Percentiles rank a stretch among this genome's conserved stretches.
Evolutionary conservation across 2,113 vertebrate species (phyloP).

Genomic region (Rhabdomys dilectus): DNA sequence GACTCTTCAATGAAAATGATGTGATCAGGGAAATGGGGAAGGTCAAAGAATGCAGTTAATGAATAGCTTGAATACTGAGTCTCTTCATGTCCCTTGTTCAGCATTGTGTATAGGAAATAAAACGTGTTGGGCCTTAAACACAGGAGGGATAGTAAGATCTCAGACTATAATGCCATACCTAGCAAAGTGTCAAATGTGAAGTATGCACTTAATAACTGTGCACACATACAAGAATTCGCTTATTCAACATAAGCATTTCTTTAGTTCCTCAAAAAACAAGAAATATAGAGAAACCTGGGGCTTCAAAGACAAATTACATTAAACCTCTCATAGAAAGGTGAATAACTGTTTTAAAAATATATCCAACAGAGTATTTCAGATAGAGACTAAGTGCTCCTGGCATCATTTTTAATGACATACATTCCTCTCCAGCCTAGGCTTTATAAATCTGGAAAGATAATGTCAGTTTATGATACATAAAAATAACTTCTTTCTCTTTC

Average conservation of each 20-base stretch:
- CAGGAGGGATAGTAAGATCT: not conserved
- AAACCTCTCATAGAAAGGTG: not conserved
- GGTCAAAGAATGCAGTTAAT: not conserved
- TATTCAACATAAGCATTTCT: conserved; percentile 26
- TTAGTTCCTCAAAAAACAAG: conserved; percentile 27
- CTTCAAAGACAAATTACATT: conserved; percentile 47
- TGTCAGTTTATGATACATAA: not conserved
- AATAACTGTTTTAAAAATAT: not conserved
- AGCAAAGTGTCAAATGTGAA: not conserved
- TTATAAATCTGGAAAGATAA: not conserved
- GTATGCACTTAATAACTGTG: not conserved
- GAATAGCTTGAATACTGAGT: not conserved
- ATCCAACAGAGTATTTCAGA: not conserved
- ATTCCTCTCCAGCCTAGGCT: not conserved
- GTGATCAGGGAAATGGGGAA: not conserved
- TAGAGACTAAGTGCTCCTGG: not conserved
- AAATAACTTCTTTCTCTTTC: conserved; percentile 33
- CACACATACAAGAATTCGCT: conserved; percentile 11
- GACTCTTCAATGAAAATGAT: not conserved
- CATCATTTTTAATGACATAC: not conserved
- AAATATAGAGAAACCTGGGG: conserved; percentile 11
- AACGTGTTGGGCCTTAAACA: not conserved
- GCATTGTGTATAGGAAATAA: not conserved
- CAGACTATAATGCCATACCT: not conserved
- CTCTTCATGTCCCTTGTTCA: not conserved